Evolutionary conservation across 2,797 vertebrate species (phyloP).

Genomic region (Schizopygopsis malacanthus): DNA sequence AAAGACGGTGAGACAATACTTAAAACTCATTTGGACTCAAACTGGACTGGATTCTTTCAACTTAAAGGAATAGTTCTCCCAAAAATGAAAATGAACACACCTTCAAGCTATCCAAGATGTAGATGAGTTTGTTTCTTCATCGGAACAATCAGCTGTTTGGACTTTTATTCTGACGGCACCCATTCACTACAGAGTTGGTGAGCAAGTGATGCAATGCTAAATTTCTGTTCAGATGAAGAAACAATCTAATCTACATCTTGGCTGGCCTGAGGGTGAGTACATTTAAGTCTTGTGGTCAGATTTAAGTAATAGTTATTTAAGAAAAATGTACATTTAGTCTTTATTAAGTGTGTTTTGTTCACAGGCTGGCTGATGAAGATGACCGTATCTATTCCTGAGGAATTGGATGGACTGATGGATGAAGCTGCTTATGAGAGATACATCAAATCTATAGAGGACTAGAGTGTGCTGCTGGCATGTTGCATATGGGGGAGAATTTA

Average conservation of each 20-base stretch:
- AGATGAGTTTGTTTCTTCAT: not conserved
- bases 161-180: not conserved
- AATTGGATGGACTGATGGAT: slow-evolving; percentile 91
- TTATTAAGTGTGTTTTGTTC: not conserved
- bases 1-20: slow-evolving; percentile 85
- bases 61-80: not conserved
- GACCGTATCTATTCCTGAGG: slow-evolving; percentile 89
- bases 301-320: not conserved
- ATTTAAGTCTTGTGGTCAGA: not conserved
- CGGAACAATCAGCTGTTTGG: not conserved
- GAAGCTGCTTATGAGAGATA: slow-evolving; percentile 94
- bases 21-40: no score
- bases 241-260: not conserved
- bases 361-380: slow-evolving; percentile 94
- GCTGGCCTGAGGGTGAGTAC: not conserved
- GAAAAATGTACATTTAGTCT: not conserved
- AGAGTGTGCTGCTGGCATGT: slow-evolving; percentile 61
- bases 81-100: not conserved
- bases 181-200: not conserved
- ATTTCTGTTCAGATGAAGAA: not conserved
- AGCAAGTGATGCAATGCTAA: not conserved
- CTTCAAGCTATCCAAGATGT: not conserved
- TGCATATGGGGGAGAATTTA: slow-evolving; percentile 49
- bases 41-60: not conserved
- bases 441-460: slow-evolving; percentile 93